Evolutionary conservation across 2,797 vertebrate species (phyloP).

Genomic region (Thalassophryne amazonica): DNA sequence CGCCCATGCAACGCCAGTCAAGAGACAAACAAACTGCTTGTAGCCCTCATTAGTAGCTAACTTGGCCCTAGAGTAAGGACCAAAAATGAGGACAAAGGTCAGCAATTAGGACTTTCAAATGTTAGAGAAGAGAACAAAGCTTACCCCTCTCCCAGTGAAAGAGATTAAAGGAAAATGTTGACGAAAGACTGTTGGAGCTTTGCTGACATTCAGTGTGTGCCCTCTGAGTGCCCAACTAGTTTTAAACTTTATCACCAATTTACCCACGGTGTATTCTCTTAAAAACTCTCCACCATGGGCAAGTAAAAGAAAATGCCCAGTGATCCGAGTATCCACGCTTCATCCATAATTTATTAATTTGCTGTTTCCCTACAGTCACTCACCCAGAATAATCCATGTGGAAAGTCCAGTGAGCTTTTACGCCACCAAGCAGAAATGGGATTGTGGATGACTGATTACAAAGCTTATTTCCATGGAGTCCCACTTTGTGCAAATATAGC

Average conservation of each 20-base stretch:
- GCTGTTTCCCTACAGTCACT: conserved; percentile 73
- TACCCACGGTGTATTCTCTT: conserved; percentile 9
- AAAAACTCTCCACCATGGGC: conserved; percentile 16
- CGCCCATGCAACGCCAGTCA: too few species aligned
- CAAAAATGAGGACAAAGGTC: too few species aligned
- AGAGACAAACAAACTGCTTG: too few species aligned
- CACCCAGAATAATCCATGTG: conserved; percentile 77
- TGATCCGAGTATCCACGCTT: conserved; percentile 69
- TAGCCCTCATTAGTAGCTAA: too few species aligned
- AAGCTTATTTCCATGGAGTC: conserved; percentile 64
- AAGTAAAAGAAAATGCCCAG: conserved; percentile 49
- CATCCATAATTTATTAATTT: conserved; percentile 78
- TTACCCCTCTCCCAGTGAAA: too few species aligned
- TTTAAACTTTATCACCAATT: conserved; percentile 50
- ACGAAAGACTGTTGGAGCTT: too few species aligned
- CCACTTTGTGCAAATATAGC: conserved; percentile 43
- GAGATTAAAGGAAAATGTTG: too few species aligned
- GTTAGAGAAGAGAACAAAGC: too few species aligned
- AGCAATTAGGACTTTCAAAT: too few species aligned
- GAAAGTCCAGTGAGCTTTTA: conserved; percentile 75
- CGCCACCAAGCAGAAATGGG: conserved; percentile 72
- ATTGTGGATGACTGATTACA: conserved; percentile 77
- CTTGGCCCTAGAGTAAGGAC: too few species aligned
- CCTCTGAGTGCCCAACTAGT: too few species aligned
- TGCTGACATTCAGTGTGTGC: too few species aligned